A percentile compares a stretch with the other conserved stretches of the same genome.
Conservation (phyloP, 2,113 vertebrate species). For the Grammomys surdaster region DNA sequence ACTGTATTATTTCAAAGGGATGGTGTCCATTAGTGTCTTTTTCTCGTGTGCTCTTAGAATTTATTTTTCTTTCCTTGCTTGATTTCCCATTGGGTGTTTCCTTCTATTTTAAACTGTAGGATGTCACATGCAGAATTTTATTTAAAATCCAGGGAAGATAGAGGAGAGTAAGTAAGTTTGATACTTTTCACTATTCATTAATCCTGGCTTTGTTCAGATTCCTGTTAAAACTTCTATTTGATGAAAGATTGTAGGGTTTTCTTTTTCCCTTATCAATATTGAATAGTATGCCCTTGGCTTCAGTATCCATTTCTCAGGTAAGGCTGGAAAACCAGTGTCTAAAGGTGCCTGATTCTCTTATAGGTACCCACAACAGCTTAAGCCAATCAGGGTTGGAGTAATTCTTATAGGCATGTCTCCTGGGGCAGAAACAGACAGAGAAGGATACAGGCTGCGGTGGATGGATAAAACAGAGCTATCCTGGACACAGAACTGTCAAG, state of each 20-base stretch:
- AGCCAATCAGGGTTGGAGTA: fast-evolving
- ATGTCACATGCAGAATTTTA: neutral
- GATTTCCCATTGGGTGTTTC: neutral
- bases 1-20: neutral
- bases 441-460: neutral
- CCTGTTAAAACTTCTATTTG: neutral
- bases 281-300: neutral
- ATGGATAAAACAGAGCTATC: neutral
- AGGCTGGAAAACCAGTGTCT: neutral
- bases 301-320: neutral
- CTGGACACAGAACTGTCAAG: neutral
- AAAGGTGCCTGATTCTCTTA: neutral
- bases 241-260: neutral
- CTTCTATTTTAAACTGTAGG: neutral
- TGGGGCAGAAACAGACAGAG: neutral
- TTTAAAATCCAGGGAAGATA: neutral
- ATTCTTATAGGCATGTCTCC: fast-evolving
- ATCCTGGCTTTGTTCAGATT: neutral
- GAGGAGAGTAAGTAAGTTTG: neutral
- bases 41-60: neutral
- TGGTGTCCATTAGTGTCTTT: fast-evolving
- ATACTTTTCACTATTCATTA: neutral
- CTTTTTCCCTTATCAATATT: neutral
- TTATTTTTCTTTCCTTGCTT: constrained; percentile 34
- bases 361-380: neutral